phyloP scores from a whole-genome alignment of 2,888 invertebrate species.

The Pachymerium ferrugineum region DNA sequence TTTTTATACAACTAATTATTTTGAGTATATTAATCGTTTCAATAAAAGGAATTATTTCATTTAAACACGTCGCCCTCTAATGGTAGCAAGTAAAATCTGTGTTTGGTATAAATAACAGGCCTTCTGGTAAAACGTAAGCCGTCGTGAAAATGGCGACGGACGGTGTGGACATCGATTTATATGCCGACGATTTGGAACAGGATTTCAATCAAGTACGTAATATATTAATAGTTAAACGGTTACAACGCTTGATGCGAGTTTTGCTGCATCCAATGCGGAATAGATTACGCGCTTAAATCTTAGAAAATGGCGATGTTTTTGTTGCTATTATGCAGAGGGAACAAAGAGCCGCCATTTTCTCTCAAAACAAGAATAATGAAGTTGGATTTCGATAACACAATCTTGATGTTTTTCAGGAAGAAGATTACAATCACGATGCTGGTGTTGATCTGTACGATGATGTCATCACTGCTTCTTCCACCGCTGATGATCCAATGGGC shows the following conservation, averaged over 20 bases:
- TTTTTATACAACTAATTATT: too few species aligned
- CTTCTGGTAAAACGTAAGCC: background rate
- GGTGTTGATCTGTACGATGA: slow-evolving; percentile 93
- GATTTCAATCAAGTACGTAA: slow-evolving; percentile 73
- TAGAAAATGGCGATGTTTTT: background rate
- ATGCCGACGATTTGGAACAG: slow-evolving; percentile 92
- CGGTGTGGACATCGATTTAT: slow-evolving; percentile 92
- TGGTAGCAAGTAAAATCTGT: too few species aligned
- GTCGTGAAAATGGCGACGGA: slow-evolving; percentile 58
- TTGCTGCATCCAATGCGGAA: background rate
- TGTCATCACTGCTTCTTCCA: slow-evolving; percentile 75
- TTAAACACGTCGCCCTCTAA: too few species aligned
- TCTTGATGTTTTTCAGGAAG: slow-evolving; percentile 42
- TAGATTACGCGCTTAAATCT: background rate
- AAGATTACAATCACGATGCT: slow-evolving; percentile 66
- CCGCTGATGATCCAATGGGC: slow-evolving; percentile 30
- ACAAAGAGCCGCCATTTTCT: slow-evolving; percentile 23
- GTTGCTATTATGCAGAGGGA: too few species aligned
- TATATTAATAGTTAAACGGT: background rate
- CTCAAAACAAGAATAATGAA: background rate
- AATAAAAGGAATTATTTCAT: too few species aligned
- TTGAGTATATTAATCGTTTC: too few species aligned
- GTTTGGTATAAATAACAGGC: too few species aligned
- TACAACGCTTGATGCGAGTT: background rate
- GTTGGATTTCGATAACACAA: background rate